Percentiles rank a stretch among this genome's conserved stretches.
Evolutionary conservation across 2,888 invertebrate species (phyloP).

Genomic region (Hybos culiciformis): DNA sequence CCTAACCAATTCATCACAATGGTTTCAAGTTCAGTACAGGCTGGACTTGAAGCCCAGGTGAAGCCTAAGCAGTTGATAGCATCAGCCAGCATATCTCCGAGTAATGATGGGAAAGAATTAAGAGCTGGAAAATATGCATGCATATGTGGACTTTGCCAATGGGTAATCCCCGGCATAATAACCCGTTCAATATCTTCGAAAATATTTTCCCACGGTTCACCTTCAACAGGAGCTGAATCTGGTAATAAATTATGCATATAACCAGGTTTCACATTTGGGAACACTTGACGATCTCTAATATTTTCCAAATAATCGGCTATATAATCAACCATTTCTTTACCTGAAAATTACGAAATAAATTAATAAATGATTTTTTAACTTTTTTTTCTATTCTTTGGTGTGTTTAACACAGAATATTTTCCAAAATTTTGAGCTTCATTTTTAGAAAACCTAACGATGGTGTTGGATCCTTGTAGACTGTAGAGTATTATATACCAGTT

Average conservation of each 20-base stretch:
- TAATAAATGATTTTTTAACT: too few relatives aligned
- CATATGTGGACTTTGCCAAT: conserved; percentile 85
- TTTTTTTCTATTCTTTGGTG: too few relatives aligned
- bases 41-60: conserved; percentile 94
- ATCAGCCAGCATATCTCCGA: conserved; percentile 93
- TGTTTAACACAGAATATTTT: too few relatives aligned
- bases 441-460: too few relatives aligned
- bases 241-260: conserved; percentile 81
- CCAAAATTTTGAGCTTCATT: too few relatives aligned
- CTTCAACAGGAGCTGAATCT: conserved; percentile 67
- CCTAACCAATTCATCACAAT: conserved; percentile 98
- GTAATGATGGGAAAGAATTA: conserved; percentile 82
- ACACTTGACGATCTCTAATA: conserved; percentile 78
- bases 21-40: conserved; percentile 93
- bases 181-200: conserved; percentile 84
- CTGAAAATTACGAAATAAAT: conserved; percentile 37
- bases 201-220: conserved; percentile 85
- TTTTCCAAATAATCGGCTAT: conserved; percentile 92
- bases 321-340: conserved; percentile 96
- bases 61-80: conserved; percentile 90
- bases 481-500: too few relatives aligned
- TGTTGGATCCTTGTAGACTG: too few relatives aligned
- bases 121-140: conserved; percentile 96
- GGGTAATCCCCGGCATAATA: conserved; percentile 88
- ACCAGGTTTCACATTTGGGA: conserved; percentile 88